Evolutionary conservation across 2,888 invertebrate species (phyloP), one percentile per base, ranked within the genome.

Genomic region (Epirrita christyi): DNA sequence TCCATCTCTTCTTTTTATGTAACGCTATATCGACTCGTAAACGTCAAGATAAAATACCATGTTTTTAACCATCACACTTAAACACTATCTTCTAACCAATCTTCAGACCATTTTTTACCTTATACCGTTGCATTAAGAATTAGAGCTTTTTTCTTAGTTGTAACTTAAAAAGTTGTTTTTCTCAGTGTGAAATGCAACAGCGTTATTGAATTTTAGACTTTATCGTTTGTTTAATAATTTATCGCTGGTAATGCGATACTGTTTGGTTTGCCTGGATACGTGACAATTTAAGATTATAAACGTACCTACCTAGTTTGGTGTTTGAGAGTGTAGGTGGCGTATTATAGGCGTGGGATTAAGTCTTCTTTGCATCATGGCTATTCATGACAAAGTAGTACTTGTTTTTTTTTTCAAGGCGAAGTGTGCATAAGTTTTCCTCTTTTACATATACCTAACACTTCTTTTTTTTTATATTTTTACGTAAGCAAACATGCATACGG

Each of bases 1-100:
- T 64, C 65, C 63, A 59, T 71, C 76, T 70, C 71, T 76, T 76
- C 73, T 78, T 79, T 85, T 83, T 80, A 66, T 74, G 83, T 78
- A 80, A 83, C 78, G 76, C 77, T 75, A 78, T 80, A 84, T 80
- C 77, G 74, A 72, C 69, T 79, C 81, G 78, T 85, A 83, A 86
- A 87, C 73, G 75, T 76, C 73, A 67, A 72, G 73, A 81, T 83
- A 80, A 83, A 82, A 85, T 84, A 83, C 76, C 73, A 77, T 74
- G 56, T 68, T 66, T 59, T 69, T 66, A 59, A 71, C 71, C 66
- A 73, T 53, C 49, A 47, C 29, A 38, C 15, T 42, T 0, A 36
- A 29, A 34, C 38, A 53, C 54, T 44, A 32, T 3, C 61, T 59
- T 59, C 38, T 54, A 53, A 40, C 37, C 6, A 29, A 43, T 59